phyloP scores from a whole-genome alignment of 1,140 invertebrate species.

The Penaeus vannamei region DNA sequence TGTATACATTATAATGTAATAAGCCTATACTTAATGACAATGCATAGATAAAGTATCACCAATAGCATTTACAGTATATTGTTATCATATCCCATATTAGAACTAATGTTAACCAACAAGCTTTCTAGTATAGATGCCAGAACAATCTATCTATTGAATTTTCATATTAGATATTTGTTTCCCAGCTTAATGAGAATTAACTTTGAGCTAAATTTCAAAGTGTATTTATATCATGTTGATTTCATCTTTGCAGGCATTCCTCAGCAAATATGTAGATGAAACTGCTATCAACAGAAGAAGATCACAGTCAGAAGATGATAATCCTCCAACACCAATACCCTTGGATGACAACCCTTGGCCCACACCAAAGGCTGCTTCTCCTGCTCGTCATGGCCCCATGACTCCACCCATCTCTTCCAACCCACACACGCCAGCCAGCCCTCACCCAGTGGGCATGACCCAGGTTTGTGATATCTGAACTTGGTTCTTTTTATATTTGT shows the following conservation, averaged over 20 bases:
- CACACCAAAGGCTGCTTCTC: constrained; percentile 69
- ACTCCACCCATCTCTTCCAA: constrained; percentile 87
- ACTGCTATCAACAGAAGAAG: constrained; percentile 82
- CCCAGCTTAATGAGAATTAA: too few species aligned
- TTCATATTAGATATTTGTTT: too few species aligned
- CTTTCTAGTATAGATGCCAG: too few species aligned
- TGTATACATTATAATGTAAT: too few species aligned
- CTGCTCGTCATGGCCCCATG: constrained; percentile 74
- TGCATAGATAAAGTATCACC: too few species aligned
- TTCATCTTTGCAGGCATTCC: constrained; percentile 78
- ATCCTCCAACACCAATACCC: constrained; percentile 92
- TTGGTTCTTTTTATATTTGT: too few species aligned
- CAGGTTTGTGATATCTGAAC: constrained; percentile 67
- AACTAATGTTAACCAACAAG: too few species aligned
- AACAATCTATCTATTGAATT: too few species aligned
- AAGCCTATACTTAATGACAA: too few species aligned
- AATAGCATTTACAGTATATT: too few species aligned
- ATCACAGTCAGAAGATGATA: constrained; percentile 94
- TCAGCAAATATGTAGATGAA: constrained; percentile 95
- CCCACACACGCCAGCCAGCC: constrained; percentile 90
- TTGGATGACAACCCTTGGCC: constrained; percentile 75
- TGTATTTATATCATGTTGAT: not conserved
- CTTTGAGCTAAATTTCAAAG: too few species aligned
- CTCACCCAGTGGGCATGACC: constrained; percentile 77
- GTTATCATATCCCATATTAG: too few species aligned